Conservation (phyloP, 2,113 vertebrate species). For the Pavo muticus region DNA sequence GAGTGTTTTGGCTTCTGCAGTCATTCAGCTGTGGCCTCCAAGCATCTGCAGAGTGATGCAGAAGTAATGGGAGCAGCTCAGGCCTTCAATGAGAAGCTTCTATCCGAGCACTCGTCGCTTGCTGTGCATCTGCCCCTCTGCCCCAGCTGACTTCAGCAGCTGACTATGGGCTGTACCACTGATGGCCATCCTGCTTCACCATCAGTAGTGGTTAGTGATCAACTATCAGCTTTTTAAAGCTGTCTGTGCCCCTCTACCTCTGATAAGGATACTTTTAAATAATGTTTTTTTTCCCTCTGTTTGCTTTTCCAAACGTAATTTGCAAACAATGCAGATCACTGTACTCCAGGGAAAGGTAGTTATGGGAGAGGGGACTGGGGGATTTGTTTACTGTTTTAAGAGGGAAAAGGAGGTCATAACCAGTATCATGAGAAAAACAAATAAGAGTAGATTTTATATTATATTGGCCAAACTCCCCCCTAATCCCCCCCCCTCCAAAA, state of each 20-base stretch:
- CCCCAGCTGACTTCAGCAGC: background rate
- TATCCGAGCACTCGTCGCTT: background rate
- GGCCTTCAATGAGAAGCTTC: background rate
- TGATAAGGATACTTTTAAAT: conserved; percentile 50
- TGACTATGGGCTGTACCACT: background rate
- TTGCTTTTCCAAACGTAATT: conserved; percentile 30
- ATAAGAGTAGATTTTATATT: background rate
- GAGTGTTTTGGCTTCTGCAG: background rate
- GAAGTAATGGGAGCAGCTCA: background rate
- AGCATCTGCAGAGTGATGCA: background rate
- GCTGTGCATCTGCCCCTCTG: background rate
- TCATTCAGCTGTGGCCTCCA: background rate
- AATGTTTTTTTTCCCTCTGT: background rate
- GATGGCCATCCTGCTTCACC: background rate
- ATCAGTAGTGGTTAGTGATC: background rate
- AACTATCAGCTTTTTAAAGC: background rate
- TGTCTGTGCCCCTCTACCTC: background rate
- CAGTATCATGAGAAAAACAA: background rate
- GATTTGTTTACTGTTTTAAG: conserved; percentile 30
- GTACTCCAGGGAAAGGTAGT: background rate
- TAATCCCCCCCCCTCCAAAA: too few species aligned
- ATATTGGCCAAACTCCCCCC: background rate
- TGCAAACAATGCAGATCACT: conserved; percentile 39
- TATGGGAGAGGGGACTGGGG: conserved; percentile 14
- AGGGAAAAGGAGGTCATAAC: conserved; percentile 27